These are phyloP conservation scores for Amazona vittata DNA, from an alignment of 2,113 vertebrate species.

Conservation along the genomic window DNA sequence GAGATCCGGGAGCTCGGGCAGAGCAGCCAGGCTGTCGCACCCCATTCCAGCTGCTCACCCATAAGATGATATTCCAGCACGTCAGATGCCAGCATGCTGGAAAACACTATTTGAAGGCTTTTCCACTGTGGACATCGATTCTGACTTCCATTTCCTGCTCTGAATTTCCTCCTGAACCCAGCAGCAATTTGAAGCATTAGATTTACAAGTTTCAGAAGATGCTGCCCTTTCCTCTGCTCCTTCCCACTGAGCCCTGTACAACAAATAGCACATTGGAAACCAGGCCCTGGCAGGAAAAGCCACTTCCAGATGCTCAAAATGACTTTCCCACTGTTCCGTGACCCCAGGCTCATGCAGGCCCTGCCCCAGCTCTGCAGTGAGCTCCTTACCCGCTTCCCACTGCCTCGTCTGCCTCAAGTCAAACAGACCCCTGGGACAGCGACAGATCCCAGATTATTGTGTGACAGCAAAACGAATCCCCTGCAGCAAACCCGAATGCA, in stretches of 20 bases:
- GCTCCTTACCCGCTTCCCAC: accelerated
- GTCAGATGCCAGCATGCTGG: accelerated
- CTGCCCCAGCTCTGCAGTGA: background rate
- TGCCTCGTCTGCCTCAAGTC: background rate
- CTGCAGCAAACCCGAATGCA: background rate
- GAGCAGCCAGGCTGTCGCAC: background rate
- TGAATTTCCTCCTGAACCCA: background rate
- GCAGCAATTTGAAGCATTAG: background rate
- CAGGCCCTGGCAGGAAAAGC: background rate
- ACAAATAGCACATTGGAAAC: accelerated
- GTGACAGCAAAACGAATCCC: background rate
- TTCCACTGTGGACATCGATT: background rate
- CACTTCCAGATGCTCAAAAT: background rate
- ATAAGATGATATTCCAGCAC: background rate
- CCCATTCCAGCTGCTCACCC: background rate
- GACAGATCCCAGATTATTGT: background rate
- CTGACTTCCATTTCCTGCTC: background rate
- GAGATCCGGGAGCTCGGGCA: accelerated
- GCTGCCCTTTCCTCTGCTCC: background rate
- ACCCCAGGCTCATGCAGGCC: accelerated
- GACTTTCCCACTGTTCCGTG: background rate
- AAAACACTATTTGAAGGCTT: background rate
- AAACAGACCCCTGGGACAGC: background rate
- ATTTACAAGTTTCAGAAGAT: background rate
- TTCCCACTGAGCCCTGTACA: background rate